Base-by-base conservation (phyloP, 2,797 vertebrate species). In the Dromococcyx pavoninus region DNA sequence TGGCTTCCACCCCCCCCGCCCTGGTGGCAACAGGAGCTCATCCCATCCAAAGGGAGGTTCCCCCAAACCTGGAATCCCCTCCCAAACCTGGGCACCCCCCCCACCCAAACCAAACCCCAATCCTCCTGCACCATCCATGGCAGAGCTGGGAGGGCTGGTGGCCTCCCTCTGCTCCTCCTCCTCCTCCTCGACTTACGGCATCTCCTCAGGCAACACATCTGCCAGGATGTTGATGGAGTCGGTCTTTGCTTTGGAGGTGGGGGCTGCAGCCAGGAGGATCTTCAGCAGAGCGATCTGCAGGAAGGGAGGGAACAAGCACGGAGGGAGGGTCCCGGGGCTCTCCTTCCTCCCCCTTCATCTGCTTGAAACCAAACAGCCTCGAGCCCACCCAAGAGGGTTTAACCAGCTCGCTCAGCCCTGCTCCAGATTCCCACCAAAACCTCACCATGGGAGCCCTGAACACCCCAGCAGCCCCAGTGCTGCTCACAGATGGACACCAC, bases 221-320 rank as follows among this genome's bases (percentile, higher is more conserved):
- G 99, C 99, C 93, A 99, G 96, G 97, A 99, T 99, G 96, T 99
- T 99, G 96, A 99, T 99, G 46, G 99, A 99, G 97, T 99, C 99
- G 0, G 99, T 99, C 98, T 99, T 99, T 95, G 99, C 99, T 97
- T 99, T 99, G 94, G 99, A 99, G 76, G 99, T 99, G 25, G 99
- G 99, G 3, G 99, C 99, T 51, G 99, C 99, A 50, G 99, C 99
- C 85, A 99, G 98, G 16, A 99, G 98, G 85, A 99, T 98, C 98
- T 99, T 99, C 62, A 90, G 61, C 83, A 96, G 35, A 35, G 94
- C 94, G 0, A 96, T 96, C 95, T 92, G 86, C 81, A 67, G 84
- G 21, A n/a, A n/a, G n/a, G n/a, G n/a, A 32, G 56, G 79, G 56
- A n/a, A 23, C 19, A 61, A 60, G 7, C 0, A 0, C 65, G 58